Base-by-base conservation (phyloP, 2,797 vertebrate genomes). In the Pangasius macronema region DNA sequence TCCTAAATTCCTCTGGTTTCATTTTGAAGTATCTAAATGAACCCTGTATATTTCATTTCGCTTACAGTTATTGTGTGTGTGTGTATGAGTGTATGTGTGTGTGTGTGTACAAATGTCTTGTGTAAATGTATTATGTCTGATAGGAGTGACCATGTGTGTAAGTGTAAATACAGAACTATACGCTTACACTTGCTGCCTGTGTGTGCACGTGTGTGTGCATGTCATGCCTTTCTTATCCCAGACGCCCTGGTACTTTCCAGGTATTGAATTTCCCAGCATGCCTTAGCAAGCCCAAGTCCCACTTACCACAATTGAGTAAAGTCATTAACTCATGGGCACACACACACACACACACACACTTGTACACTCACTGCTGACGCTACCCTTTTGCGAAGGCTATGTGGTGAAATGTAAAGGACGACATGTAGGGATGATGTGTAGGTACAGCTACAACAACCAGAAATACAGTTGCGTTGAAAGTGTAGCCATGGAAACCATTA, bases 221-320 rank as follows among this genome's bases (percentile, higher is more conserved):
- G 83, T 82, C 80, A n/a, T 68, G 72, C 61, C 42, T 85, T 88
- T 73, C 77, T 83, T 75, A 88, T 90, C 86, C 91, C 89, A 93
- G 91, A 92, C 89, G 61, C 89, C 82, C 90, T 92, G 94, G 94
- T 96, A 94, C 94, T 96, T 95, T 95, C 94, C 94, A 94, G 92
- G 86, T 93, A 94, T 94, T 92, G 89, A 91, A 92, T 95, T 95
- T 93, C 95, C 89, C 81, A 83, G 89, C 95, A 96, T 92, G 95
- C 93, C 92, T 88, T 85, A 92, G 93, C 95, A 96, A 91, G 95
- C 90, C 90, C 79, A 42, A 83, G 91, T 84, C 92, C 91, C 90
- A 89, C 89, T 93, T 90, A 92, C 90, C 87, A 91, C 91, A 93
- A 91, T 87, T 93, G 91, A 85, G 88, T 89, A 91, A 93, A 94